Percentiles rank a stretch among this genome's conserved stretches.
Evolutionary conservation across 2,113 vertebrate species (phyloP).

Genomic region (Antechinus stuartii): DNA sequence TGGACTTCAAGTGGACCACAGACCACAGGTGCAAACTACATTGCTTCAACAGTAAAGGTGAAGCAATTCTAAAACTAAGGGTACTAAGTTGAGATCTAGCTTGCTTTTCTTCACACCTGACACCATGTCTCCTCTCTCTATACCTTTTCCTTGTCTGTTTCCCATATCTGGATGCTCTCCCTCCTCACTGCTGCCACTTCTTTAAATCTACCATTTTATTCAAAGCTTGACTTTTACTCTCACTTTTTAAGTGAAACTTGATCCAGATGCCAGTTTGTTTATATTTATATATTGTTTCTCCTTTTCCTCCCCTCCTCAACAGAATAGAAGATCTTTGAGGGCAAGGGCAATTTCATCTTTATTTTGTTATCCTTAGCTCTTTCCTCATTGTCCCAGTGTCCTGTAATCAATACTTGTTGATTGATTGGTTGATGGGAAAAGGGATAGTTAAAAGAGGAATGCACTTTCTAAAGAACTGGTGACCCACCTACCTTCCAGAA

Average conservation of each 20-base stretch:
- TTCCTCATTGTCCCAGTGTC: background rate
- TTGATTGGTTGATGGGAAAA: background rate
- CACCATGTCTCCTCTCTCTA: background rate
- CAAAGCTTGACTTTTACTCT: background rate
- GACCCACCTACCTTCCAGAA: slow-evolving; percentile 91
- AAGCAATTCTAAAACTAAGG: background rate
- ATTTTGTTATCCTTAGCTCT: background rate
- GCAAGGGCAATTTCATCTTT: background rate
- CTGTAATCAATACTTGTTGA: background rate
- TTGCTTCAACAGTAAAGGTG: background rate
- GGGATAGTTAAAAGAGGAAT: background rate
- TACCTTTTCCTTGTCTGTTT: background rate
- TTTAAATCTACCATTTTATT: background rate
- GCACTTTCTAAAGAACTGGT: background rate
- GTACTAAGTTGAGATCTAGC: background rate
- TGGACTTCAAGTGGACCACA: background rate
- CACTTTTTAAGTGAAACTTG: background rate
- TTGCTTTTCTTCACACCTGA: background rate
- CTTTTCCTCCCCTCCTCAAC: background rate
- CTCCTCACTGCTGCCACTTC: background rate
- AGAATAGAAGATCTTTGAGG: background rate
- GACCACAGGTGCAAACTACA: background rate
- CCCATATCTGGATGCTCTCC: background rate
- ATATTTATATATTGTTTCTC: background rate
- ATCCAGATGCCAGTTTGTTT: background rate